Percentiles rank a stretch among this genome's conserved stretches.
Conservation (phyloP, 2,888 invertebrate species). For the Erebia epiphron region DNA sequence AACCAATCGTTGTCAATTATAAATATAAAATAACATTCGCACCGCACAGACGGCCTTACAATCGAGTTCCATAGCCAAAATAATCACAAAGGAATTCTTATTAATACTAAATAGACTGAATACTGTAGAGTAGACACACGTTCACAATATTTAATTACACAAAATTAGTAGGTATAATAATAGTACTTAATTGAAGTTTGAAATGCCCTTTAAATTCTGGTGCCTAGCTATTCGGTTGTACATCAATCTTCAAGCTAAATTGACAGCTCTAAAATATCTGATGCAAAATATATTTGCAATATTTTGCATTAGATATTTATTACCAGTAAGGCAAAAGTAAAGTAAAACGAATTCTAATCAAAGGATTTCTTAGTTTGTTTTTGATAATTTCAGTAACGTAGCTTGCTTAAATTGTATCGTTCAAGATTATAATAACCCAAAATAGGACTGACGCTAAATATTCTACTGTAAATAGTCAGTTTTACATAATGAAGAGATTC, state of each 20-base stretch:
- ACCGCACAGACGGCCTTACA: conserved; percentile 21
- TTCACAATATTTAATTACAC: conserved; percentile 1
- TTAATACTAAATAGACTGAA: conserved; percentile 22
- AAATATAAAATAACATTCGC: conserved; percentile 33
- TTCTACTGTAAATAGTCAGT: neutral
- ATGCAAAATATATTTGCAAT: too few relatives aligned
- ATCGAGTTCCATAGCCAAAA: conserved; percentile 22
- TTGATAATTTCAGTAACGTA: neutral
- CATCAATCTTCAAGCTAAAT: neutral
- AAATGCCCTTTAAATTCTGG: neutral
- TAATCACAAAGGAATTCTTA: conserved; percentile 15
- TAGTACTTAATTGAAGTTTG: neutral
- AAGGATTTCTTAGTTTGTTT: neutral
- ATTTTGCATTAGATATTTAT: neutral
- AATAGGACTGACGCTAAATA: neutral
- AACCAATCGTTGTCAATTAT: conserved; percentile 46
- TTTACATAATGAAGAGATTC: conserved; percentile 1
- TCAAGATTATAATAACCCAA: conserved; percentile 1
- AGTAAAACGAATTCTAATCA: too few relatives aligned
- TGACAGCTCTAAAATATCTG: neutral
- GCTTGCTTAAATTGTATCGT: neutral
- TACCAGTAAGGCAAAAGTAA: neutral
- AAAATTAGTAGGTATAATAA: neutral
- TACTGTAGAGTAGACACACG: conserved; percentile 39
- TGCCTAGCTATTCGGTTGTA: neutral